Percentiles rank a stretch among this genome's conserved stretches.
Conservation (phyloP, 2,113 vertebrate species). For the Myotis davidii region DNA sequence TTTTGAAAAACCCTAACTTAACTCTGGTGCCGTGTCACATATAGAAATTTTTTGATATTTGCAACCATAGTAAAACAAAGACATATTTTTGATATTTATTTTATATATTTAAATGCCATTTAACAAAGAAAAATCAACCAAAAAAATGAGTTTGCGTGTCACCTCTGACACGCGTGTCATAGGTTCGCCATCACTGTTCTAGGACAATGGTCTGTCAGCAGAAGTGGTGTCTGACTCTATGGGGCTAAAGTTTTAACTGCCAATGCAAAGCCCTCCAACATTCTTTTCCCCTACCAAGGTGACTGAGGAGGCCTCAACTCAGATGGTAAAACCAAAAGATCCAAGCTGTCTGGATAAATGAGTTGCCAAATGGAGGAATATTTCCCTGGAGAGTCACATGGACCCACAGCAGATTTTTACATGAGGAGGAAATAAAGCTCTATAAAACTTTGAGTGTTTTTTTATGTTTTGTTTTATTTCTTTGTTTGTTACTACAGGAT, state of each 20-base stretch:
- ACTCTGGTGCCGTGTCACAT: no score
- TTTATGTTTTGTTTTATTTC: background rate
- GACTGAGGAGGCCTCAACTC: background rate
- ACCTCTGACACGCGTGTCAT: no score
- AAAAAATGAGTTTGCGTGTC: no score
- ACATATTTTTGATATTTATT: no score
- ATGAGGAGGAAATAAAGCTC: background rate
- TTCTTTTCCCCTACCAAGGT: background rate
- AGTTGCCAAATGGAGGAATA: background rate
- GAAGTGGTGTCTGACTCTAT: background rate
- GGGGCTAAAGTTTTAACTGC: background rate
- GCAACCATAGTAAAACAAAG: no score
- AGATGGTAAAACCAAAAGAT: background rate
- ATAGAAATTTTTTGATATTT: no score
- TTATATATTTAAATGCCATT: no score
- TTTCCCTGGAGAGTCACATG: background rate
- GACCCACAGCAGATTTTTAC: background rate
- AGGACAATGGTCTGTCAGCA: background rate
- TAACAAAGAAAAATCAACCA: no score
- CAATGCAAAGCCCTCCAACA: background rate
- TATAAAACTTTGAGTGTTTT: background rate
- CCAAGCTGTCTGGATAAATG: background rate
- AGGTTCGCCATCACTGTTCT: background rate
- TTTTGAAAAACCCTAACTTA: no score
- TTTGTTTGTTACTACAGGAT: background rate